Evolutionary conservation across 2,888 invertebrate species (phyloP).

Genomic region (Lomographa bimaculata): DNA sequence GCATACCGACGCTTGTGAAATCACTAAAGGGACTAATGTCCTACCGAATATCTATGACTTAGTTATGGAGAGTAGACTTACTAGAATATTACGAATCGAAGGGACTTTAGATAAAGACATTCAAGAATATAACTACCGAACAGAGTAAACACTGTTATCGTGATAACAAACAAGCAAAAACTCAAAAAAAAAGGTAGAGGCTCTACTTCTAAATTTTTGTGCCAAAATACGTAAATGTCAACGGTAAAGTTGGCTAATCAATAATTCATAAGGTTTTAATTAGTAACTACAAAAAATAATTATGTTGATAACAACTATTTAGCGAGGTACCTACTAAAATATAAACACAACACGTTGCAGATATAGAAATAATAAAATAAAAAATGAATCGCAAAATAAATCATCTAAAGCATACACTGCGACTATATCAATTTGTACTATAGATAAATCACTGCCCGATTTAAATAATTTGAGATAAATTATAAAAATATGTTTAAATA

Average conservation of each 20-base stretch:
- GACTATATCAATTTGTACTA: slow-evolving; percentile 78
- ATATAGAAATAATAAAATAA: slow-evolving; percentile 47
- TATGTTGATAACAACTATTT: slow-evolving; percentile 20
- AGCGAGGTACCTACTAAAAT: slow-evolving; percentile 36
- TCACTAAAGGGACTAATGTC: slow-evolving; percentile 53
- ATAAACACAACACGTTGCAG: slow-evolving; percentile 46
- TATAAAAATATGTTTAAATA: slow-evolving; percentile 4
- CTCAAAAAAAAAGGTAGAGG: slow-evolving; percentile 22
- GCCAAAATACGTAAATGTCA: slow-evolving; percentile 22
- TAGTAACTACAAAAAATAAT: slow-evolving; percentile 11
- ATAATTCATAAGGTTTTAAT: slow-evolving; percentile 11
- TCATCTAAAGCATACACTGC: slow-evolving; percentile 52
- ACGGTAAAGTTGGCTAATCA: slow-evolving; percentile 20
- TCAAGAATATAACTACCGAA: slow-evolving; percentile 48
- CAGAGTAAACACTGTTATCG: slow-evolving; percentile 29
- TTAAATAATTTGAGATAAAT: slow-evolving; percentile 38
- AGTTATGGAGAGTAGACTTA: slow-evolving; percentile 71
- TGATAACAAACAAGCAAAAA: slow-evolving; percentile 21
- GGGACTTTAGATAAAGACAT: slow-evolving; percentile 51
- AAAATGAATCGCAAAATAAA: slow-evolving; percentile 52
- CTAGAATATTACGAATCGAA: slow-evolving; percentile 56
- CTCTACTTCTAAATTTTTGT: slow-evolving; percentile 24
- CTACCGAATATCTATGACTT: slow-evolving; percentile 72
- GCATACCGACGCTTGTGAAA: slow-evolving; percentile 42
- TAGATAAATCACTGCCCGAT: slow-evolving; percentile 59